phyloP scores from a whole-genome alignment of 2,888 invertebrate species.

The Dicyrtomina minuta region DNA sequence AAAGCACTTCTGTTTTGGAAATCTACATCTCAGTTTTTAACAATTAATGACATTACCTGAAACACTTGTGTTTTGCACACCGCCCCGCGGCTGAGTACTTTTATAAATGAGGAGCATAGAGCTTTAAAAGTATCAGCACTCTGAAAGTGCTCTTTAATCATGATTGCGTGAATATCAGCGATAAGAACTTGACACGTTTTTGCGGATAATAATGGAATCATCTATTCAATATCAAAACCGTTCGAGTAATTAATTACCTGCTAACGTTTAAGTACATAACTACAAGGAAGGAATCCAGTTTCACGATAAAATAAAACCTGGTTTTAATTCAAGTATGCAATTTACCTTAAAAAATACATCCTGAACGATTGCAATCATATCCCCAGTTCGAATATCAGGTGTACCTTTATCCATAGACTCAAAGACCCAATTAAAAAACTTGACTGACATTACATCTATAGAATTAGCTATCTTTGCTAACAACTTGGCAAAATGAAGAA shows the following conservation, averaged over 20 bases:
- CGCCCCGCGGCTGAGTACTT: neutral
- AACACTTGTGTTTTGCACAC: slow-evolving; percentile 10
- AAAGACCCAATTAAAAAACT: slow-evolving; percentile 44
- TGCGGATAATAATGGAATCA: slow-evolving; percentile 33
- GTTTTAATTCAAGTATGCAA: too few relatives aligned
- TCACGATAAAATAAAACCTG: too few relatives aligned
- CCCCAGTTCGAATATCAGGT: slow-evolving; percentile 24
- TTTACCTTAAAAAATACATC: slow-evolving; percentile 39
- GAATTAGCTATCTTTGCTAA: slow-evolving; percentile 38
- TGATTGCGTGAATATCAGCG: slow-evolving; percentile 18
- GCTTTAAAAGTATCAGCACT: slow-evolving; percentile 25
- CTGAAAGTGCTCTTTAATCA: slow-evolving; percentile 22
- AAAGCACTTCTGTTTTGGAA: neutral
- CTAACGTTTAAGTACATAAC: neutral
- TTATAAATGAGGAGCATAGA: slow-evolving; percentile 20
- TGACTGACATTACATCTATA: slow-evolving; percentile 35
- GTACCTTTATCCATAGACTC: slow-evolving; percentile 36
- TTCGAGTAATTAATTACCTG: neutral
- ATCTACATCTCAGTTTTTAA: neutral
- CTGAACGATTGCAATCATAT: slow-evolving; percentile 30
- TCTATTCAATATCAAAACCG: slow-evolving; percentile 17
- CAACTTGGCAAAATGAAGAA: slow-evolving; percentile 36
- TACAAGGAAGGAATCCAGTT: neutral
- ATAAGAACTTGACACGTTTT: slow-evolving; percentile 1
- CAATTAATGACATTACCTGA: slow-evolving; percentile 16